Base-by-base conservation (phyloP, 2,797 vertebrate genomes). In the Lagodon rhomboides region DNA sequence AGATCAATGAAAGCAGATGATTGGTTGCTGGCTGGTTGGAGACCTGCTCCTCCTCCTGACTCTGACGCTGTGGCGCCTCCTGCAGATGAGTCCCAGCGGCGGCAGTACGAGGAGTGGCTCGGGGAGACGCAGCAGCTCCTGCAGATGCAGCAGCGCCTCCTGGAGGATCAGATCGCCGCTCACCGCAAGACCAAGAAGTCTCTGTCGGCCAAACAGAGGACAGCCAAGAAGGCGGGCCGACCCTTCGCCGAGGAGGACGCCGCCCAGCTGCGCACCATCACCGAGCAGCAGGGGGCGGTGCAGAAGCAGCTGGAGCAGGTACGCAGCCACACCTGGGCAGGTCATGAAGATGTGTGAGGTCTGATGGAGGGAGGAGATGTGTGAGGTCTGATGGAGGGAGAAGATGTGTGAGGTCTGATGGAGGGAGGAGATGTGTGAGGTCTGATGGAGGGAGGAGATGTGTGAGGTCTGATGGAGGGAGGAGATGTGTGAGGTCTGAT, bases 261-360 rank as follows among this genome's bases (percentile, higher is more conserved):
- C 0, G 95, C 97, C 38, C 98, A 99, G 84, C 95, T 99, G 0
- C 97, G 96, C 53, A 94, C 96, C 5, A 95, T 99, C 56, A 97
- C 96, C 0, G 98, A 99, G 83, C 98, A 99, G 93, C 98, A 99
- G 77, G 97, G 95, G 34, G 90, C 96, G 80, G 96, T 99, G 51
- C 98, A 99, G 79, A 99, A 98, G 46, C 97, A 99, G 86, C 96
- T 99, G 9, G 98, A 99, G 83, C 98, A 99, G 97, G 98, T 99
- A 83, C 3, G 2, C 17, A 0, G 3, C 2, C 5, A n/a, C 43
- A 76, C 23, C 49, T 27, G 43, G 12, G 12, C 38, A 6, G 11
- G n/a, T n/a, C 38, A 41, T 41, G 38, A 41, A 41, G 38, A 41
- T 41, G 6, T 41, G 38, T 41, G 3, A 10, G 7, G 3, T 41